Conservation (phyloP, 2,113 vertebrate species). For the Girardinichthys multiradiatus region DNA sequence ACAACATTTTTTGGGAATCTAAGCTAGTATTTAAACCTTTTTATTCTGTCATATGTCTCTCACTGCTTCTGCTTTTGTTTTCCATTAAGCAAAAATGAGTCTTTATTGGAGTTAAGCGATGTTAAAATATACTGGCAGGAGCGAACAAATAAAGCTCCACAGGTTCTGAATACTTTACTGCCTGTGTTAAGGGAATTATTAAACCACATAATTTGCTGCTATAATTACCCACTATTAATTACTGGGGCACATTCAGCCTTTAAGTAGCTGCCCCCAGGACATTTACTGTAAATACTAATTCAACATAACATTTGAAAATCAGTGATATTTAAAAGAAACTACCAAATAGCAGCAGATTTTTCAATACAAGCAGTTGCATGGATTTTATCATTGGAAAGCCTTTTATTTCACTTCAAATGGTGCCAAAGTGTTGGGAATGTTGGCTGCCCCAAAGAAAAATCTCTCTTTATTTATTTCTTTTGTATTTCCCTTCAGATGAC, state of each 20-base stretch:
- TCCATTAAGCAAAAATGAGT: not conserved
- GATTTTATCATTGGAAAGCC: no score
- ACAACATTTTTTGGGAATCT: not conserved
- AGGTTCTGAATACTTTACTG: not conserved
- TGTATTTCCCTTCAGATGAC: no score
- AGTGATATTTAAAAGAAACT: no score
- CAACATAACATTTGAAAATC: not conserved
- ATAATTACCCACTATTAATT: conserved; percentile 40
- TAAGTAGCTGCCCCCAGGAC: not conserved
- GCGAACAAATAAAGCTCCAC: not conserved
- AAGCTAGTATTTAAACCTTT: not conserved
- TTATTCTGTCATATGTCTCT: not conserved
- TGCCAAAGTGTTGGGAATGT: no score
- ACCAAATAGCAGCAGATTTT: not conserved
- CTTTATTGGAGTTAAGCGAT: not conserved
- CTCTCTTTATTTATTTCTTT: no score
- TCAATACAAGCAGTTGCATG: no score
- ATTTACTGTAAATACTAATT: conserved; percentile 29
- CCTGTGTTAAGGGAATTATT: conserved; percentile 1
- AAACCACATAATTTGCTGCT: not conserved
- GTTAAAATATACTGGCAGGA: not conserved
- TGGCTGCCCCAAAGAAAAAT: no score
- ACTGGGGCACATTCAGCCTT: conserved; percentile 12
- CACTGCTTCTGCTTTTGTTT: not conserved
- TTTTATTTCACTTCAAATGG: no score